phyloP scores from a whole-genome alignment of 2,113 vertebrate genomes.

The Colistium nudipinnis region DNA sequence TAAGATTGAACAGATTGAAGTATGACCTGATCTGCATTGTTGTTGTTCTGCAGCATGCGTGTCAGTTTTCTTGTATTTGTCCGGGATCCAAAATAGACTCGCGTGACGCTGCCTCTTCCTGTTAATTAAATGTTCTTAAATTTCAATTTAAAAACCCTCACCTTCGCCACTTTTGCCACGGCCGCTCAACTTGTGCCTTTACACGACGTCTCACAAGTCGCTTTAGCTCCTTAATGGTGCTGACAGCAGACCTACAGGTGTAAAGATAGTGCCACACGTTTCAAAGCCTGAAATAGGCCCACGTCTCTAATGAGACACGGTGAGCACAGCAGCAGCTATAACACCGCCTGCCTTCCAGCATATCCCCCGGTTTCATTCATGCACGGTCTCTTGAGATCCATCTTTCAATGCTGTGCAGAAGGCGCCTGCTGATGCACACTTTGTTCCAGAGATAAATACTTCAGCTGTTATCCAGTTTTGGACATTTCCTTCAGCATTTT shows the following conservation, averaged over 20 bases:
- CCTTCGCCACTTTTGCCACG: neutral
- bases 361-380: conserved; percentile 11
- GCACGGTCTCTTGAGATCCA: conserved; percentile 41
- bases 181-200: neutral
- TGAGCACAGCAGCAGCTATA: neutral
- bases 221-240: neutral
- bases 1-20: neutral
- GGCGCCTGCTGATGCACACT: conserved; percentile 27
- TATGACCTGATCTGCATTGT: neutral
- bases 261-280: neutral
- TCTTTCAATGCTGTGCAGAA: conserved; percentile 20
- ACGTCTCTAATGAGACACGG: neutral
- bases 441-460: conserved; percentile 32
- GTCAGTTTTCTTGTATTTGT: neutral
- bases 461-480: conserved; percentile 14
- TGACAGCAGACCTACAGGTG: conserved; percentile 24
- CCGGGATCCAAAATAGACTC: neutral
- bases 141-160: too few species aligned
- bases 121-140: too few species aligned
- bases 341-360: conserved; percentile 1
- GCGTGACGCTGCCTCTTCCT: neutral
- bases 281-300: conserved; percentile 15
- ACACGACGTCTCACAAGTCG: too few species aligned
- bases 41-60: conserved; percentile 10
- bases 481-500: neutral